Percentiles rank a stretch among this genome's conserved stretches.
Evolutionary conservation across 53 echinoderm and acorn worm genomes (phyloP).

Genomic region (Paelopatides confundens): DNA sequence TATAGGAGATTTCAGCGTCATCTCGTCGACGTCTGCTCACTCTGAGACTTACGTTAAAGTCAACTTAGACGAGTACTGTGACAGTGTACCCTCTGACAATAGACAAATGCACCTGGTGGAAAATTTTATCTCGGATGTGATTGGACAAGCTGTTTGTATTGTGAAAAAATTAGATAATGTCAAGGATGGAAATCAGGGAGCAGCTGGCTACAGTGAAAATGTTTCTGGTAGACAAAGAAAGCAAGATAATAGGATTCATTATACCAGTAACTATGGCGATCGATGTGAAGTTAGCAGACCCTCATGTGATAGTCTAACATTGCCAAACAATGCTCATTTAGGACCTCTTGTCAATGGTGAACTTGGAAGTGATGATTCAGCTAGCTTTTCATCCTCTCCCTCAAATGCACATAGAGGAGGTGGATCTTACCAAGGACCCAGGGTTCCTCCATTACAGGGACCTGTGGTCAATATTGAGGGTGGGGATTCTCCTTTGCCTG

Average conservation of each 20-base stretch:
- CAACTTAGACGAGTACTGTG: constrained; percentile 61
- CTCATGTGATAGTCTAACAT: neutral
- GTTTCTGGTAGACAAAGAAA: neutral
- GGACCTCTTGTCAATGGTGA: neutral
- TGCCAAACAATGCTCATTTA: neutral
- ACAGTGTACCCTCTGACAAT: neutral
- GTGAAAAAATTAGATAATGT: constrained; percentile 53
- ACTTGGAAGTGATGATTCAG: neutral
- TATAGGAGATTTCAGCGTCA: constrained; percentile 85
- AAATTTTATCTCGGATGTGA: constrained; percentile 56
- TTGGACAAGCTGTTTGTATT: constrained; percentile 66
- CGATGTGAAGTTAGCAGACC: neutral
- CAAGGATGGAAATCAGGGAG: neutral
- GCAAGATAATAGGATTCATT: neutral
- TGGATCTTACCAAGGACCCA: neutral
- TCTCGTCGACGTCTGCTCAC: constrained; percentile 82
- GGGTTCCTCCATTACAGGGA: neutral
- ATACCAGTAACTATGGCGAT: neutral
- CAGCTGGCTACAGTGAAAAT: neutral
- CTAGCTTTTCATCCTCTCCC: neutral
- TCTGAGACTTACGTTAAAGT: constrained; percentile 87
- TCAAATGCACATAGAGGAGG: neutral
- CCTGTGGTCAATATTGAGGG: constrained; percentile 34
- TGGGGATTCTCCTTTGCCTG: neutral
- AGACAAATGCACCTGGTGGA: constrained; percentile 37